Evolutionary conservation across 2,113 vertebrate genomes (phyloP).

Genomic region (Callocephalon fimbriatum): DNA sequence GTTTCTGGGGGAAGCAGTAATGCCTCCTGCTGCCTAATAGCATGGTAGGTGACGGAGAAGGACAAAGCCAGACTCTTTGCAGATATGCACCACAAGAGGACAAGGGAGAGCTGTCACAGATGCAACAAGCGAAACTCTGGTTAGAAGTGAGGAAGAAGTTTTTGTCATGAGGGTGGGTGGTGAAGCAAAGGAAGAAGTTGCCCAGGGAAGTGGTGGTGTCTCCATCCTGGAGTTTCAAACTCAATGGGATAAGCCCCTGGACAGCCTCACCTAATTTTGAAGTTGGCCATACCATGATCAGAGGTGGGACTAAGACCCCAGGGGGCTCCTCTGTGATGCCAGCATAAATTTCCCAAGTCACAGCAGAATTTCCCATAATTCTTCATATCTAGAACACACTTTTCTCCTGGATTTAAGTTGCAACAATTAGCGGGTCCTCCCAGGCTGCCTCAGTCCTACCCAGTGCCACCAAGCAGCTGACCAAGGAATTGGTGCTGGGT

Average conservation of each 20-base stretch:
- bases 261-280: not conserved
- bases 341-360: not conserved
- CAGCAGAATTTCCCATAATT: not conserved
- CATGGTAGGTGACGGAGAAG: not conserved
- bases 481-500: not conserved
- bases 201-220: not conserved
- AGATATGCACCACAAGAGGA: accelerated
- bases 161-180: not conserved
- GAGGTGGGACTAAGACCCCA: not conserved
- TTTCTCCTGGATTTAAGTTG: not conserved
- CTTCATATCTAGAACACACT: not conserved
- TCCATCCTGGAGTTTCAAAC: not conserved
- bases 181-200: not conserved
- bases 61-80: not conserved
- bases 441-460: not conserved
- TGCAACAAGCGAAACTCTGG: not conserved
- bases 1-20: not conserved
- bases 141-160: not conserved
- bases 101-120: accelerated
- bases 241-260: not conserved
- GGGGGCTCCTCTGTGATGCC: not conserved
- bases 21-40: not conserved
- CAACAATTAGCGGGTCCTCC: accelerated
- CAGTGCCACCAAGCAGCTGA: not conserved
- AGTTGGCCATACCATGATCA: not conserved